These are phyloP conservation scores for Zygogramma bicolorata DNA, from an alignment of 2,888 invertebrate species.

Conservation along the genomic window DNA sequence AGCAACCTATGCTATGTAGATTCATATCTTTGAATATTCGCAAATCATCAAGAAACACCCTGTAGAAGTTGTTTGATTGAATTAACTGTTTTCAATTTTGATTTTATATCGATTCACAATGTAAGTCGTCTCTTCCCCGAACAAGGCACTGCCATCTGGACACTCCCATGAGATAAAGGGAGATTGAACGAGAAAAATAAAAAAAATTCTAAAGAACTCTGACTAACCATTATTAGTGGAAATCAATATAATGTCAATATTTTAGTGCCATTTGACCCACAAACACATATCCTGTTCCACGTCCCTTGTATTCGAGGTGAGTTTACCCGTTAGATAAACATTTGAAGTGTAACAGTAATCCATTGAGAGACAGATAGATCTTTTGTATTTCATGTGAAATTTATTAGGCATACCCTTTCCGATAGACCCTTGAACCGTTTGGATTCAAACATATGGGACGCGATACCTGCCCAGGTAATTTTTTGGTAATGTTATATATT, in stretches of 20 bases:
- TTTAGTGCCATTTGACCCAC: constrained; percentile 32
- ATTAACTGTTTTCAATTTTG: too few species aligned
- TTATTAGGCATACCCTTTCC: constrained; percentile 47
- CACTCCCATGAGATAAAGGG: too few species aligned
- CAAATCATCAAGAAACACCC: too few species aligned
- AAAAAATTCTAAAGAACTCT: too few species aligned
- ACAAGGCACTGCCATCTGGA: too few species aligned
- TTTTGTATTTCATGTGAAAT: constrained; percentile 53
- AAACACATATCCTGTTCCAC: constrained; percentile 37
- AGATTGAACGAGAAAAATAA: too few species aligned
- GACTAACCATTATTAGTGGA: neutral
- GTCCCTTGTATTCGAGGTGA: constrained; percentile 39
- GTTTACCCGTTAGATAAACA: constrained; percentile 48
- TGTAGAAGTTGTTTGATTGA: too few species aligned
- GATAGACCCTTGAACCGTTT: constrained; percentile 33
- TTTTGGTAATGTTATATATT: constrained; percentile 44
- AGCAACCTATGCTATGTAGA: too few species aligned
- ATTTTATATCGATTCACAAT: too few species aligned
- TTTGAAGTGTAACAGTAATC: constrained; percentile 45
- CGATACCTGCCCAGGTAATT: constrained; percentile 45
- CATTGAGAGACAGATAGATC: constrained; percentile 52
- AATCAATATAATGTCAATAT: constrained; percentile 22
- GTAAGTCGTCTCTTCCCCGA: too few species aligned
- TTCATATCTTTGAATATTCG: too few species aligned
- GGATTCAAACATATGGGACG: constrained; percentile 40